A percentile compares a stretch with the other conserved stretches of the same genome.
Conservation (phyloP, 2,888 invertebrate genomes). For the Nemoura dubitans region DNA sequence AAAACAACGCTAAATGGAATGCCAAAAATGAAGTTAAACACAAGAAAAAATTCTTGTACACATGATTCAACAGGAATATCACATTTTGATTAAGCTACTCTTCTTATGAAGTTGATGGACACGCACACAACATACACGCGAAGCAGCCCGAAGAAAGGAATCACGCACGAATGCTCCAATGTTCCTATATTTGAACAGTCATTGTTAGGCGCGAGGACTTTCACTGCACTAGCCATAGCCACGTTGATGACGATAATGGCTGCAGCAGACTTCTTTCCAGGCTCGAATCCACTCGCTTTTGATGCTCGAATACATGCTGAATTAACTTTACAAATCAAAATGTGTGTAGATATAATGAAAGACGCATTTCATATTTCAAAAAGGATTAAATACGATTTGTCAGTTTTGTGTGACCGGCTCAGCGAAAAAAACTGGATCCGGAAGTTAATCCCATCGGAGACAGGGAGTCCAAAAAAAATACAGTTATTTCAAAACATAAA, state of each 20-base stretch:
- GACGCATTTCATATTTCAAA: slow-evolving; percentile 13
- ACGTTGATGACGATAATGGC: neutral
- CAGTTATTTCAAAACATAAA: too few species aligned
- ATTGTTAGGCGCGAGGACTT: neutral
- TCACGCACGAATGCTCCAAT: neutral
- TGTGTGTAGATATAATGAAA: slow-evolving; percentile 7
- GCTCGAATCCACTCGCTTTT: neutral
- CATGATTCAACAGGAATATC: too few species aligned
- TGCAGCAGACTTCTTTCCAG: neutral
- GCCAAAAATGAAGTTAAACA: too few species aligned
- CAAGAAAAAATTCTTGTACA: too few species aligned
- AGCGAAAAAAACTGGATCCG: slow-evolving; percentile 18
- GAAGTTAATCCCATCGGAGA: slow-evolving; percentile 22
- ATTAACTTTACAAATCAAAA: slow-evolving; percentile 36
- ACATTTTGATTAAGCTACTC: too few species aligned
- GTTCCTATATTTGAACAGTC: neutral
- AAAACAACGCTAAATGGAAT: too few species aligned
- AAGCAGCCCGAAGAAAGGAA: neutral
- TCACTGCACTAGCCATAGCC: neutral
- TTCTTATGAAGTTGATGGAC: too few species aligned
- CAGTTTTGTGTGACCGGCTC: slow-evolving; percentile 29
- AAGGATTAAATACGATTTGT: slow-evolving; percentile 35
- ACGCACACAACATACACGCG: neutral
- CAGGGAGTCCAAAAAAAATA: slow-evolving; percentile 1
- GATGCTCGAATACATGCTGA: neutral